Conservation (phyloP, 1,140 invertebrate genomes). For the Drosophila malerkotliana region DNA sequence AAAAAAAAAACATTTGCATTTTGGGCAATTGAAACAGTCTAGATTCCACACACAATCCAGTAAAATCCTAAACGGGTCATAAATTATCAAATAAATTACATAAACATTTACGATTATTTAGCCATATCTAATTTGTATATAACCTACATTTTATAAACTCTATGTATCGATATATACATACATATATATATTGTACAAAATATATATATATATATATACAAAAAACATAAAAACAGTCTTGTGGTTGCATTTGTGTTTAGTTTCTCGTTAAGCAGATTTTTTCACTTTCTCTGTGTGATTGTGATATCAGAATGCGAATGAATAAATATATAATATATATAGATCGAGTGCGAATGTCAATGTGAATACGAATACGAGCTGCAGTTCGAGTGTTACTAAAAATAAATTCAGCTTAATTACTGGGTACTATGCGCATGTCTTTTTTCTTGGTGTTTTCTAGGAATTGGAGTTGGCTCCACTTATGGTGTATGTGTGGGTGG, state of each 20-base stretch:
- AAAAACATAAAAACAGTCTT: constrained; percentile 80
- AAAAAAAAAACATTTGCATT: constrained; percentile 35
- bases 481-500: constrained; percentile 5
- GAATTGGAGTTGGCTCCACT: constrained; percentile 54
- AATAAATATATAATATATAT: constrained; percentile 48
- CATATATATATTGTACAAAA: constrained; percentile 14
- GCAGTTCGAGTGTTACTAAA: constrained; percentile 50
- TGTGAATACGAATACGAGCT: constrained; percentile 46
- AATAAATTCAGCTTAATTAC: constrained; percentile 78
- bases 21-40: constrained; percentile 55
- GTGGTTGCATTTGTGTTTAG: constrained; percentile 83
- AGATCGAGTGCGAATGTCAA: constrained; percentile 38
- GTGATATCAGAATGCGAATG: constrained; percentile 60
- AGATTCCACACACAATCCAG: constrained; percentile 28
- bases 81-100: constrained; percentile 64
- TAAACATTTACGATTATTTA: constrained; percentile 43
- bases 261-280: constrained; percentile 63
- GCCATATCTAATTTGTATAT: constrained; percentile 11
- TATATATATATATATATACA: constrained; percentile 28
- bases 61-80: constrained; percentile 28
- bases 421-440: constrained; percentile 77
- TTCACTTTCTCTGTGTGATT: constrained; percentile 28
- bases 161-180: constrained; percentile 38
- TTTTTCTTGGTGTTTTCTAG: constrained; percentile 58
- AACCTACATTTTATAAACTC: constrained; percentile 23